A percentile compares a stretch with the other conserved stretches of the same genome.
Conservation (phyloP, 2,113 vertebrate genomes). For the Coregonus clupeaformis region DNA sequence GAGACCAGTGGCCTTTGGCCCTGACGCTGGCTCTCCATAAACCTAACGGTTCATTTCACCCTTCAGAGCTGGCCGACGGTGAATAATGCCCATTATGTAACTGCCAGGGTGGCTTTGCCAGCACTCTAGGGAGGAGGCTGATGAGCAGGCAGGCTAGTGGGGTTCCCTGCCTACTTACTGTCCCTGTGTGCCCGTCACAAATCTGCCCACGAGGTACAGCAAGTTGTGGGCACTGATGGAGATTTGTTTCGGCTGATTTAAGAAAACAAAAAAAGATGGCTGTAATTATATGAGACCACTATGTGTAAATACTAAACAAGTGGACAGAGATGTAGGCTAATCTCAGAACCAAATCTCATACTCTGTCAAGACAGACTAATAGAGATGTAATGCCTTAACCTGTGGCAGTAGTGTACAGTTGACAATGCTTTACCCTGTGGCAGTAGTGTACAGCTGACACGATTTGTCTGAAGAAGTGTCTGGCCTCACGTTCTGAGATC, state of each 20-base stretch:
- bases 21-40: constrained; percentile 32
- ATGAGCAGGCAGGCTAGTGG: constrained; percentile 2
- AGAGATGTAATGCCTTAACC: no score
- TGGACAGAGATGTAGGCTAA: background rate
- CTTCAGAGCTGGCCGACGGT: constrained; percentile 31
- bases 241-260: background rate
- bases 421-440: constrained; percentile 78
- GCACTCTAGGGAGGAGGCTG: constrained; percentile 23
- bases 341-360: no score
- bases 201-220: constrained; percentile 12
- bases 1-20: constrained; percentile 51
- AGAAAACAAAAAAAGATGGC: background rate
- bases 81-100: constrained; percentile 61
- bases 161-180: background rate
- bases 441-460: constrained; percentile 93
- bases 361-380: background rate
- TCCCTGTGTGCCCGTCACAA: constrained; percentile 2
- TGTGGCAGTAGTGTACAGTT: no score
- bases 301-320: background rate
- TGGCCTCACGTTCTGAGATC: constrained; percentile 82
- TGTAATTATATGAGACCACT: background rate
- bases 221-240: constrained; percentile 1
- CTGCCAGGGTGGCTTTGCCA: constrained; percentile 30
- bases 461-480: constrained; percentile 93
- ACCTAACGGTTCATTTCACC: constrained; percentile 52